A percentile compares a stretch with the other conserved stretches of the same genome.
phyloP scores from a whole-genome alignment of 2,888 invertebrate genomes.

The Notodonta ziczac region DNA sequence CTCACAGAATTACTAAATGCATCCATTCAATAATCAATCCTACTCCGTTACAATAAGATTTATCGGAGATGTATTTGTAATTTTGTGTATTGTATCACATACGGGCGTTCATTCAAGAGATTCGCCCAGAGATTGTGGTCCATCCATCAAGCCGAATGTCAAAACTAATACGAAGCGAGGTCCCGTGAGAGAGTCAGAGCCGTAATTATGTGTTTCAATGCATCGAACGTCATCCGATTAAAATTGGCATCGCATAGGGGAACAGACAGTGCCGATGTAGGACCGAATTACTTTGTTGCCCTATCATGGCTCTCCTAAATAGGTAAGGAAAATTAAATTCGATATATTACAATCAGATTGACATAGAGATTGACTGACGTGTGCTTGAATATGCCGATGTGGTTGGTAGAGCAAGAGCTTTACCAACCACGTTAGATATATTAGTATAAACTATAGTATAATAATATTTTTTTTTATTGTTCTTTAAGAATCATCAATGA shows the following conservation, averaged over 20 bases:
- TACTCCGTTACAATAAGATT: slow-evolving; percentile 34
- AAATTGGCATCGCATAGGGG: slow-evolving; percentile 81
- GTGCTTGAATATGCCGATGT: slow-evolving; percentile 22
- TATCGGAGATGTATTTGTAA: slow-evolving; percentile 20
- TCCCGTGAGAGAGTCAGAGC: slow-evolving; percentile 79
- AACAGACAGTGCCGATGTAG: slow-evolving; percentile 43
- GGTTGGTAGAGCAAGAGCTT: neutral
- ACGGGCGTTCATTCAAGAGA: slow-evolving; percentile 78
- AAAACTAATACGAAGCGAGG: slow-evolving; percentile 80
- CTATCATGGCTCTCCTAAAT: slow-evolving; percentile 35
- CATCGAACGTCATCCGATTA: slow-evolving; percentile 79
- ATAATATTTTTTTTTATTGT: too few species aligned
- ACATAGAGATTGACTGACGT: slow-evolving; percentile 23
- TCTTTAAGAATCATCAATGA: neutral
- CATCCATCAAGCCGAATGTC: slow-evolving; percentile 84
- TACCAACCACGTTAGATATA: too few species aligned
- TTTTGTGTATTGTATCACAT: slow-evolving; percentile 52
- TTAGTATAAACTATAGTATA: too few species aligned
- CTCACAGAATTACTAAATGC: slow-evolving; percentile 16
- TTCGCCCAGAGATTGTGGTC: slow-evolving; percentile 77
- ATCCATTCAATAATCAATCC: slow-evolving; percentile 34
- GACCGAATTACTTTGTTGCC: slow-evolving; percentile 33
- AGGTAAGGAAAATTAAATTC: slow-evolving; percentile 36
- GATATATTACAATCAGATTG: slow-evolving; percentile 38
- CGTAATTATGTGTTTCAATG: slow-evolving; percentile 80